These are phyloP conservation scores for Stictonetta naevosa DNA, from an alignment of 2,113 vertebrate species.

Conservation along the genomic window DNA sequence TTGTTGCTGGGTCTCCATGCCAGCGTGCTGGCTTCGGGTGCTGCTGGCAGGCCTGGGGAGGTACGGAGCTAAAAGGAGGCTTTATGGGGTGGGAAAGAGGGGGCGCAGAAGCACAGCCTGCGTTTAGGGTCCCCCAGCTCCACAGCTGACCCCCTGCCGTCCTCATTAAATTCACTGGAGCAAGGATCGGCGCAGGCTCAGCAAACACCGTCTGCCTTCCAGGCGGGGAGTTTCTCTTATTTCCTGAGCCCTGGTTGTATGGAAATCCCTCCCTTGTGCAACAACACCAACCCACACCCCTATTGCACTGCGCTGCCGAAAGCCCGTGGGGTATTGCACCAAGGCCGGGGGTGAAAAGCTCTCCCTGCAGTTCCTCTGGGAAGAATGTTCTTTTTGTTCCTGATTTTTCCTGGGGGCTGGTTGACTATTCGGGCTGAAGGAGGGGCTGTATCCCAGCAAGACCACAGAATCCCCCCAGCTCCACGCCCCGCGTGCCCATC, in stretches of 20 bases:
- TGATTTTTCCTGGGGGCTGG: not conserved
- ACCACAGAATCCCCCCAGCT: not conserved
- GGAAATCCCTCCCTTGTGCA: not conserved
- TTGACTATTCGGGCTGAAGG: not conserved
- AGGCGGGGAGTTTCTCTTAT: not conserved
- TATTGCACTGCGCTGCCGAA: not conserved
- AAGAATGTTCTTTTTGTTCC: accelerated
- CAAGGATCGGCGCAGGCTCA: not conserved
- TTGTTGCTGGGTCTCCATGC: conserved; percentile 14
- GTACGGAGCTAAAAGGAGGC: not conserved
- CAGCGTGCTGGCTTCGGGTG: not conserved
- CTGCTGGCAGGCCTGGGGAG: not conserved
- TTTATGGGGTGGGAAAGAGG: not conserved
- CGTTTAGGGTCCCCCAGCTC: not conserved
- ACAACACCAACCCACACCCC: not conserved
- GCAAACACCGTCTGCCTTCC: not conserved
- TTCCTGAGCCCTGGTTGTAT: accelerated
- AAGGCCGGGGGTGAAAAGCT: not conserved
- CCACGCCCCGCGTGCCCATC: accelerated
- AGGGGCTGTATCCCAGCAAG: not conserved
- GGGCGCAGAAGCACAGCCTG: not conserved
- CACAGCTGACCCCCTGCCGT: not conserved
- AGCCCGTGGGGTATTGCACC: accelerated
- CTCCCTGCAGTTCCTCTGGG: not conserved
- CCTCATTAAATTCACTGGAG: not conserved